A percentile compares a stretch with the other conserved stretches of the same genome.
phyloP scores from a whole-genome alignment of 2,113 vertebrate genomes.

The Odontesthes bonariensis region DNA sequence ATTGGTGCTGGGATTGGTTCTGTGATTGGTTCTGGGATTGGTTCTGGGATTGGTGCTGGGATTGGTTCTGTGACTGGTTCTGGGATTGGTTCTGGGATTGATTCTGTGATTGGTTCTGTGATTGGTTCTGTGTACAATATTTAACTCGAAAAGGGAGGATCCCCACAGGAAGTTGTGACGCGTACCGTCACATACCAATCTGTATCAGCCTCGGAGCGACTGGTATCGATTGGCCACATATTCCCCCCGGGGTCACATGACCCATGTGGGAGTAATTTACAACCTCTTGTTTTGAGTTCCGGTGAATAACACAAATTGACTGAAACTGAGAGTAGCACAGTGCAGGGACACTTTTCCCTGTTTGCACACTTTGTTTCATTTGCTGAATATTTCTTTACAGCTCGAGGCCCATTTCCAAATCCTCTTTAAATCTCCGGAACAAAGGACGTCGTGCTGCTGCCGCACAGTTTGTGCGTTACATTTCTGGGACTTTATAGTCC shows the following conservation, averaged over 20 bases:
- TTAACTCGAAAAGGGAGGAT: too few species aligned
- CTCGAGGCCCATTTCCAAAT: background rate
- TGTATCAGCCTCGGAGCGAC: background rate
- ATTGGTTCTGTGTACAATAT: too few species aligned
- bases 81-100: too few species aligned
- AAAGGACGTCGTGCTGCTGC: background rate
- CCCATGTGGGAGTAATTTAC: background rate
- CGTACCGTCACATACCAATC: background rate
- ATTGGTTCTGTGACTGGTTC: too few species aligned
- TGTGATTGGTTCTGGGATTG: too few species aligned
- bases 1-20: too few species aligned
- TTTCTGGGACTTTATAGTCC: background rate
- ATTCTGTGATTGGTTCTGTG: too few species aligned
- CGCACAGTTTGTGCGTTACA: background rate
- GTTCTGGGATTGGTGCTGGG: too few species aligned
- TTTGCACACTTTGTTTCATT: background rate
- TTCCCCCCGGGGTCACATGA: background rate
- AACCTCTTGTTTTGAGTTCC: background rate
- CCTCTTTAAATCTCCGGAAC: background rate
- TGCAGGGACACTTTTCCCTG: background rate
- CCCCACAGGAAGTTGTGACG: background rate
- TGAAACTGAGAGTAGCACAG: background rate
- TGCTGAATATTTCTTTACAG: background rate
- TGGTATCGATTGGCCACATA: constrained; percentile 17
- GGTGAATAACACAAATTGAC: background rate